These are phyloP conservation scores for Tridacna gigas DNA, from an alignment of 2,888 invertebrate species.

Conservation along the genomic window DNA sequence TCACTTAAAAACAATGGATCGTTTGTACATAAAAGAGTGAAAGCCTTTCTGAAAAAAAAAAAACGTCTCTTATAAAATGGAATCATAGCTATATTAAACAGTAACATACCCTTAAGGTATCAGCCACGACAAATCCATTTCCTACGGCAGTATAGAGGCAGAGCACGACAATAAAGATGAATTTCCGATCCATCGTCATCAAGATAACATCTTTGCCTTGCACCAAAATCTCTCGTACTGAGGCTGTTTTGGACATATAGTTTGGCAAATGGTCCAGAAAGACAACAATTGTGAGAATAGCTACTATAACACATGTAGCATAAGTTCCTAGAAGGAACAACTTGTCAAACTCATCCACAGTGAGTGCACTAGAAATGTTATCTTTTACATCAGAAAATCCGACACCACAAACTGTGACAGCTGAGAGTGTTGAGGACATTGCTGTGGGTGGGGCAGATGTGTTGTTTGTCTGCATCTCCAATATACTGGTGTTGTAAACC, in stretches of 20 bases:
- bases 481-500: not conserved
- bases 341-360: slow-evolving; percentile 68
- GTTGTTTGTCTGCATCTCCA: not conserved
- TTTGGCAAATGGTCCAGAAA: slow-evolving; percentile 78
- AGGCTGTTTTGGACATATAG: slow-evolving; percentile 47
- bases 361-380: slow-evolving; percentile 39
- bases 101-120: slow-evolving; percentile 79
- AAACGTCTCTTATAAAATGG: too few species aligned
- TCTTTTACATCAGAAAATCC: slow-evolving; percentile 72
- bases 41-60: too few species aligned
- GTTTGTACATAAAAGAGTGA: too few species aligned
- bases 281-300: slow-evolving; percentile 71
- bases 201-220: slow-evolving; percentile 72
- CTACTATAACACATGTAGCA: slow-evolving; percentile 70
- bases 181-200: slow-evolving; percentile 73
- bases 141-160: slow-evolving; percentile 79
- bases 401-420: slow-evolving; percentile 68
- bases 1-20: too few species aligned
- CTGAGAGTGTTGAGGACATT: not conserved
- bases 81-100: too few species aligned
- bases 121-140: slow-evolving; percentile 81
- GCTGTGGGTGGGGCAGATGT: not conserved
- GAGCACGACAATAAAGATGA: slow-evolving; percentile 74
- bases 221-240: slow-evolving; percentile 49
- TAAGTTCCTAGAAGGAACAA: slow-evolving; percentile 79